These are phyloP conservation scores for Eubasilissa regina DNA, from an alignment of 1,140 invertebrate genomes.

Conservation along the genomic window DNA sequence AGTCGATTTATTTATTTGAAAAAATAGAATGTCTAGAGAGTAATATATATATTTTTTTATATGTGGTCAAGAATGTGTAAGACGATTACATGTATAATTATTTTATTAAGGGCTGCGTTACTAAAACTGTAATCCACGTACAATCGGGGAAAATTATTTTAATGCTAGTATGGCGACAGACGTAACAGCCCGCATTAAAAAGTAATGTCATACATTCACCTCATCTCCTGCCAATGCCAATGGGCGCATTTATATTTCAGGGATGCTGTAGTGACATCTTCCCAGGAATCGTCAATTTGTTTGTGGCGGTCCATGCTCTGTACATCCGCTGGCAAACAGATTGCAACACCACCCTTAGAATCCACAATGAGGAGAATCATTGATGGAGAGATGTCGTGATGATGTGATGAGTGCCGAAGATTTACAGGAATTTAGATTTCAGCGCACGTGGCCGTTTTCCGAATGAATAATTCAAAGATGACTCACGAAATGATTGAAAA, in stretches of 20 bases:
- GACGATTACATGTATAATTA: too few relatives aligned
- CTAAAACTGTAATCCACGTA: too few relatives aligned
- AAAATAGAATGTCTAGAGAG: too few relatives aligned
- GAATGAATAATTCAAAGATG: background rate
- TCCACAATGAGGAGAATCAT: conserved; percentile 48
- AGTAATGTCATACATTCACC: background rate
- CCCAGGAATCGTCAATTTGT: conserved; percentile 58
- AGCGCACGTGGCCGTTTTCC: conserved; percentile 19
- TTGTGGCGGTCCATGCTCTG: conserved; percentile 14
- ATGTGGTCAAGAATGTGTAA: too few relatives aligned
- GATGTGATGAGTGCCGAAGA: conserved; percentile 11
- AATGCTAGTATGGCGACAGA: background rate
- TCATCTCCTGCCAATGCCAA: background rate
- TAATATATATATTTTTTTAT: too few relatives aligned
- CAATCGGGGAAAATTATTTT: too few relatives aligned
- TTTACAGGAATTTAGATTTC: conserved; percentile 10
- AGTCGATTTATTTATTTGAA: too few relatives aligned
- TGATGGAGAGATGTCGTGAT: background rate
- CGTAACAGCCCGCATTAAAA: background rate
- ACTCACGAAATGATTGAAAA: background rate
- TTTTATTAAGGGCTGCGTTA: too few relatives aligned
- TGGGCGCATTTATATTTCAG: conserved; percentile 39
- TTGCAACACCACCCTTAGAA: conserved; percentile 50
- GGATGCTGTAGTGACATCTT: conserved; percentile 48
- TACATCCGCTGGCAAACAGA: conserved; percentile 50